These are phyloP conservation scores for Okapia johnstoni DNA, from an alignment of 2,113 vertebrate genomes.

Conservation along the genomic window DNA sequence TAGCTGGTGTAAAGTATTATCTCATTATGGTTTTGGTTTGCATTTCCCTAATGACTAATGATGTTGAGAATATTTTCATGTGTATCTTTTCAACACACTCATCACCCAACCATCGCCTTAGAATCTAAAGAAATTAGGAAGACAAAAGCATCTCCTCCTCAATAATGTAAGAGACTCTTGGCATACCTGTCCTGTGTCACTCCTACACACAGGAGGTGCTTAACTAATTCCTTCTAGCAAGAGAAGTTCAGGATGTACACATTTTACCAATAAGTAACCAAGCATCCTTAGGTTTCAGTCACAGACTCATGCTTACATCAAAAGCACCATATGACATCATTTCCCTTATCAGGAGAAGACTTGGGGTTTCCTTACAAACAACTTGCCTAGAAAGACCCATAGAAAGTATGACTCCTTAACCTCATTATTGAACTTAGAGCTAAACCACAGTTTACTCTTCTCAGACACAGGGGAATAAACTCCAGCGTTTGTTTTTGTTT, in stretches of 20 bases:
- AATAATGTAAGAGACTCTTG: not conserved
- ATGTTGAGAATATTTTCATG: not conserved
- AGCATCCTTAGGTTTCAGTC: not conserved
- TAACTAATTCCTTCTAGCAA: not conserved
- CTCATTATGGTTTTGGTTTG: not conserved
- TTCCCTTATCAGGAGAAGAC: constrained; percentile 1
- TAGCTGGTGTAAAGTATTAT: not conserved
- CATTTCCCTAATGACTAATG: not conserved
- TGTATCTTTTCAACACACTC: not conserved
- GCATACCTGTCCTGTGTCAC: not conserved
- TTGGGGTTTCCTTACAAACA: not conserved
- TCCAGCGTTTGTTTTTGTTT: constrained; percentile 8
- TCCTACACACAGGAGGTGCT: not conserved
- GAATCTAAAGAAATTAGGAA: not conserved
- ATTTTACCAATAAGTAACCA: not conserved
- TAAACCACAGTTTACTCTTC: not conserved
- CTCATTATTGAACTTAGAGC: not conserved
- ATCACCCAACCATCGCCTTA: not conserved
- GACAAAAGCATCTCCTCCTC: not conserved
- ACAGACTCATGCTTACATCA: not conserved
- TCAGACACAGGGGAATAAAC: not conserved
- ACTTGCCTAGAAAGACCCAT: not conserved
- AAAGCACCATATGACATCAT: not conserved
- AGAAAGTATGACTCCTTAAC: not conserved
- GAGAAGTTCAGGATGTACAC: not conserved